phyloP scores from a whole-genome alignment of 2,888 invertebrate species.

The Rhodophaea formosa region DNA sequence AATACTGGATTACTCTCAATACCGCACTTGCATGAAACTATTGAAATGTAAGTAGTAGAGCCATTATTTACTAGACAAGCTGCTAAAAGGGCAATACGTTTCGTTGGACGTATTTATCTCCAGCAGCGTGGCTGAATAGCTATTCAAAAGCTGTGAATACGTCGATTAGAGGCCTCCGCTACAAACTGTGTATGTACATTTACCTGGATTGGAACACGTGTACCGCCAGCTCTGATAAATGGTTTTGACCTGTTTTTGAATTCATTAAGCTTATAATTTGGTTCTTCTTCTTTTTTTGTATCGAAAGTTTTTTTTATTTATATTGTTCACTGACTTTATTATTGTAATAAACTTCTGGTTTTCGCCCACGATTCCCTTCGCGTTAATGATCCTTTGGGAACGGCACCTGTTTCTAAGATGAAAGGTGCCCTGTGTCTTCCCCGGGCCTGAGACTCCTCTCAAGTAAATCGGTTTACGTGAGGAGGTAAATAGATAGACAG shows the following conservation, averaged over 20 bases:
- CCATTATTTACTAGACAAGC: conserved; percentile 13
- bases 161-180: conserved; percentile 8
- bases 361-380: too few relatives aligned
- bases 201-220: conserved; percentile 11
- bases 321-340: too few relatives aligned
- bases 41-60: conserved; percentile 4
- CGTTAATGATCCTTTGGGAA: too few relatives aligned
- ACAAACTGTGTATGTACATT: conserved; percentile 11
- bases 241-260: not conserved
- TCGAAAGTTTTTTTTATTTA: too few relatives aligned
- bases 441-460: too few relatives aligned
- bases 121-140: conserved; percentile 15
- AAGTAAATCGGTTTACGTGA: too few relatives aligned
- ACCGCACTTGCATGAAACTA: not conserved
- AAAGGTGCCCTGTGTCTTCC: too few relatives aligned
- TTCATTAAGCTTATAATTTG: not conserved
- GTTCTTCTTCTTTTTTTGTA: not conserved
- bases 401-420: too few relatives aligned
- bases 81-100: conserved; percentile 14
- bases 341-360: too few relatives aligned
- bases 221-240: not conserved
- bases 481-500: too few relatives aligned
- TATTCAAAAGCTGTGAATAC: conserved; percentile 17
- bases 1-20: conserved; percentile 10
- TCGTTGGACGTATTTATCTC: conserved; percentile 16